Percentiles rank a stretch among this genome's conserved stretches.
Evolutionary conservation across 1,140 invertebrate genomes (phyloP).

Genomic region (Prorops nasuta): DNA sequence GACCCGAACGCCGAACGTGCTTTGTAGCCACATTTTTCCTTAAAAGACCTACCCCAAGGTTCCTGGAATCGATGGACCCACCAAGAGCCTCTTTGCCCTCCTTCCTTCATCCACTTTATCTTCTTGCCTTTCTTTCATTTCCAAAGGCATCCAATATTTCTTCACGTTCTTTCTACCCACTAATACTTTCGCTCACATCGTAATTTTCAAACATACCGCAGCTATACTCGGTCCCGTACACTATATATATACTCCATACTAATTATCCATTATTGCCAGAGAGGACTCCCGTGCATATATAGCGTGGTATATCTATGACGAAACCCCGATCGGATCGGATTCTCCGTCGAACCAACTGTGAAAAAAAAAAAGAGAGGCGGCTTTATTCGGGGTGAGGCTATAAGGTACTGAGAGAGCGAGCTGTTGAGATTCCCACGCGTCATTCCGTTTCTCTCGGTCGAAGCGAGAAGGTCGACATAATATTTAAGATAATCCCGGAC

Average conservation of each 20-base stretch:
- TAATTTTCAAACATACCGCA: too few relatives aligned
- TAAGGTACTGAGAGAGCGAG: not conserved
- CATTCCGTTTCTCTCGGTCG: constrained; percentile 8
- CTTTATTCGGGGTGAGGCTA: too few relatives aligned
- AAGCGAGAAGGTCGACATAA: constrained; percentile 29
- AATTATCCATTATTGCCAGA: too few relatives aligned
- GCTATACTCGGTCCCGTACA: too few relatives aligned
- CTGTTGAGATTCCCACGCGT: constrained; percentile 43
- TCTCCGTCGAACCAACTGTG: not conserved
- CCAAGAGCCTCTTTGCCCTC: constrained; percentile 5
- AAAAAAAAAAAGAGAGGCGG: not conserved
- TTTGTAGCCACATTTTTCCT: constrained; percentile 35
- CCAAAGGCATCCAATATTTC: too few relatives aligned
- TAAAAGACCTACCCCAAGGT: constrained; percentile 44
- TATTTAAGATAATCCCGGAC: constrained; percentile 38
- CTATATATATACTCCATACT: too few relatives aligned
- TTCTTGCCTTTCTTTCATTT: not conserved
- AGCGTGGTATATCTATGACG: too few relatives aligned
- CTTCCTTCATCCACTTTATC: not conserved
- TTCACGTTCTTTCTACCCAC: too few relatives aligned
- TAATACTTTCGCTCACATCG: too few relatives aligned
- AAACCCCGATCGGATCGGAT: too few relatives aligned
- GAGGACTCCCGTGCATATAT: too few relatives aligned
- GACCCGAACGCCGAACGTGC: constrained; percentile 17
- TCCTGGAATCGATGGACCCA: constrained; percentile 35